Evolutionary conservation across 2,797 vertebrate species (phyloP).

Genomic region (Sebastes cheni): DNA sequence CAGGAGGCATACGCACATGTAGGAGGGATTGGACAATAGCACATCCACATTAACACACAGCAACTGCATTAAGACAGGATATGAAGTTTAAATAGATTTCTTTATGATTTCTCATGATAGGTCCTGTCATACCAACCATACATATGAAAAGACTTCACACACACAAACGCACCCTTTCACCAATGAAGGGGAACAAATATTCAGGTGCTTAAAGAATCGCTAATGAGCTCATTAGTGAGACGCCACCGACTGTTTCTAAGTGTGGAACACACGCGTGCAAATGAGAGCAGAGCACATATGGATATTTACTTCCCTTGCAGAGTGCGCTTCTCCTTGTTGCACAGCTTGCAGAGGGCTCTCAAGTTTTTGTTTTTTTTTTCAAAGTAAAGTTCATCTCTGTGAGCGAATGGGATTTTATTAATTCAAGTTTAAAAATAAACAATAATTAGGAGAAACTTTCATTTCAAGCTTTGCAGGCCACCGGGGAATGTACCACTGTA

Average conservation of each 20-base stretch:
- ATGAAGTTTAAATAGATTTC: neutral
- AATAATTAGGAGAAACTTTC: constrained; percentile 37
- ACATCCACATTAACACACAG: too few relatives aligned
- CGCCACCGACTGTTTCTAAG: neutral
- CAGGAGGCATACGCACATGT: neutral
- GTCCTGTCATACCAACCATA: neutral
- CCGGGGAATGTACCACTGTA: constrained; percentile 4
- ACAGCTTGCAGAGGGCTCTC: neutral
- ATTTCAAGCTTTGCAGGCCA: constrained; percentile 5
- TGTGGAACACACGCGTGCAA: neutral
- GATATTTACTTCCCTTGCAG: constrained; percentile 11
- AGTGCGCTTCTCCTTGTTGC: neutral
- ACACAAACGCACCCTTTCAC: neutral
- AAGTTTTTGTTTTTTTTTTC: neutral
- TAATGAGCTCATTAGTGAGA: constrained; percentile 58
- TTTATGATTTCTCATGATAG: neutral
- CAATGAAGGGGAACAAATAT: neutral
- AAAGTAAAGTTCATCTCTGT: neutral
- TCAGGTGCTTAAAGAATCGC: constrained; percentile 24
- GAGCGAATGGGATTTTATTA: constrained; percentile 13
- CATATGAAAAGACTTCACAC: neutral
- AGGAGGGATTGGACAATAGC: neutral
- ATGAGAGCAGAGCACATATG: constrained; percentile 9
- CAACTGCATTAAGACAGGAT: neutral
- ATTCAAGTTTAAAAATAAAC: constrained; percentile 61